phyloP scores from a whole-genome alignment of 2,113 vertebrate species.

The Trematocara nigrifrons region DNA sequence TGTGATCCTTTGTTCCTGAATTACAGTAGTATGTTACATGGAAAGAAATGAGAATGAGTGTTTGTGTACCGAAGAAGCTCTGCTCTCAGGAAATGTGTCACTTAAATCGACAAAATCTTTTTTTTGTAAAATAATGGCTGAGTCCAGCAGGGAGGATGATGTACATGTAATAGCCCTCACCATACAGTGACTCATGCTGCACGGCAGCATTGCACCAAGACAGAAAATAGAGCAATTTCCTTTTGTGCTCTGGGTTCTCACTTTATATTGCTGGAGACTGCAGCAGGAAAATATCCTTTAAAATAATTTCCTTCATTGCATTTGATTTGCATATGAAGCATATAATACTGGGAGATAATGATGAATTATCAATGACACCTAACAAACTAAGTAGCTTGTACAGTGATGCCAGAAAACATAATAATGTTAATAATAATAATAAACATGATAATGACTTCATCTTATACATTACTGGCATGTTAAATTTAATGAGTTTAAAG shows the following conservation, averaged over 20 bases:
- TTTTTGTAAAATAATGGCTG: background rate
- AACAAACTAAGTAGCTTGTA: conserved; percentile 51
- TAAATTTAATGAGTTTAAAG: conserved; percentile 35
- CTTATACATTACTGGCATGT: conserved; percentile 58
- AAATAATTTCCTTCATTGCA: conserved; percentile 35
- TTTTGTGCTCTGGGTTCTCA: conserved; percentile 5
- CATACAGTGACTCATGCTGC: conserved; percentile 16
- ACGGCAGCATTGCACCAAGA: conserved; percentile 19
- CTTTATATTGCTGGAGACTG: background rate
- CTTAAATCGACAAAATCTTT: background rate
- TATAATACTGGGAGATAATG: conserved; percentile 38
- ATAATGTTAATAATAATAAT: too few relatives aligned
- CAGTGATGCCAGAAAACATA: conserved; percentile 59
- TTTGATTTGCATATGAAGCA: conserved; percentile 65
- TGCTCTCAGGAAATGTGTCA: background rate
- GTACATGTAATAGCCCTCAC: conserved; percentile 26
- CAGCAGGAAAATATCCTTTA: conserved; percentile 27
- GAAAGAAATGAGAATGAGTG: background rate
- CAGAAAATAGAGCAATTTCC: conserved; percentile 25
- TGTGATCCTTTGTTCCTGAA: background rate
- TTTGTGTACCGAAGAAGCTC: background rate
- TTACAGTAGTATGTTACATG: background rate
- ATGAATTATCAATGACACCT: conserved; percentile 63
- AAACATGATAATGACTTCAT: conserved; percentile 59
- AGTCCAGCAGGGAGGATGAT: background rate